phyloP scores from a whole-genome alignment of 2,113 vertebrate species.

The Chelonoidis abingdonii region DNA sequence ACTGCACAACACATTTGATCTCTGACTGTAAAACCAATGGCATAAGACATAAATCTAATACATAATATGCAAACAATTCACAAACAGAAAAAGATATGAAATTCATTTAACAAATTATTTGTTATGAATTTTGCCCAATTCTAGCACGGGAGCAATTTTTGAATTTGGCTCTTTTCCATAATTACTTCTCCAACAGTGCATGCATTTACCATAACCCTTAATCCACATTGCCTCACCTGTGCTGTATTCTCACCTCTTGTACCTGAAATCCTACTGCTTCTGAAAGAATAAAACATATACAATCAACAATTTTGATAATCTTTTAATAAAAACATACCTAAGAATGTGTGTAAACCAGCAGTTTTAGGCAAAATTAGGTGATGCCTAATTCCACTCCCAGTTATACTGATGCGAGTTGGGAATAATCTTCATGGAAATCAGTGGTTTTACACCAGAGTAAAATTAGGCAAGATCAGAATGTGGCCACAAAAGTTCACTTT shows the following conservation, averaged over 20 bases:
- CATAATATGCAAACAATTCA: not conserved
- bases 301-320: not conserved
- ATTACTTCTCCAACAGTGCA: not conserved
- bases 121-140: not conserved
- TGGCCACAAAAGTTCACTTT: not conserved
- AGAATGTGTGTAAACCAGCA: not conserved
- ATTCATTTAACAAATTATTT: not conserved
- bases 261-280: too few species aligned
- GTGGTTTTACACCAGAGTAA: not conserved
- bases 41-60: not conserved
- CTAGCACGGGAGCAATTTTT: not conserved
- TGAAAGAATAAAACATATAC: not conserved
- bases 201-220: not conserved
- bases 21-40: not conserved
- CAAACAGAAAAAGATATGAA: not conserved
- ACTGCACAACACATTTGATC: not conserved
- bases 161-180: not conserved
- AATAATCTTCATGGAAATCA: not conserved
- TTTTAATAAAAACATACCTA: not conserved
- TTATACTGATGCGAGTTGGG: not conserved
- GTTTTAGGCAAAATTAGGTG: not conserved
- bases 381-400: not conserved
- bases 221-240: not conserved
- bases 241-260: not conserved
- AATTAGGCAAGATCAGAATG: not conserved